Percentiles rank a stretch among this genome's conserved stretches.
phyloP scores from a whole-genome alignment of 2,113 vertebrate species.

The Lepus americanus region DNA sequence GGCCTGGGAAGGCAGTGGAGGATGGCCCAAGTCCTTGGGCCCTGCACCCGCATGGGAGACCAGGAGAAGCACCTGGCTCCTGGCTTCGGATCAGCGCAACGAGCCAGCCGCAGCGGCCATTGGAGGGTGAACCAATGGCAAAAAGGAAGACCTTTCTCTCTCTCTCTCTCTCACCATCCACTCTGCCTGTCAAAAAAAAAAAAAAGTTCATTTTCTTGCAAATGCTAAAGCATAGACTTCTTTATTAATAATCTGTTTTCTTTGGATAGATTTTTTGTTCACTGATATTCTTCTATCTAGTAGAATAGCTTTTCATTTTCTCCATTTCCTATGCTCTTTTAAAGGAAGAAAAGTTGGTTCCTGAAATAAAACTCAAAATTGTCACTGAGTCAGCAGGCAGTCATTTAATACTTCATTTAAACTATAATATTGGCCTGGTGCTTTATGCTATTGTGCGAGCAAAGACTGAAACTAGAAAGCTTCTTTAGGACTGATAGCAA shows the following conservation, averaged over 20 bases:
- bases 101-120: too few relatives aligned
- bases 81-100: too few relatives aligned
- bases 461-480: constrained; percentile 2
- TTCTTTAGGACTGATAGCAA: not conserved
- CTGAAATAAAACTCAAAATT: constrained; percentile 58
- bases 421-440: not conserved
- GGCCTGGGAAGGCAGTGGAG: too few relatives aligned
- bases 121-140: too few relatives aligned
- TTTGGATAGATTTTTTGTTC: constrained; percentile 57
- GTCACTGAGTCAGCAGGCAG: constrained; percentile 2
- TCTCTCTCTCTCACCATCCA: too few relatives aligned
- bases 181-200: too few relatives aligned
- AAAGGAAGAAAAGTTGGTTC: not conserved
- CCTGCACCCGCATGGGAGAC: too few relatives aligned
- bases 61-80: too few relatives aligned
- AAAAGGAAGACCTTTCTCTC: too few relatives aligned
- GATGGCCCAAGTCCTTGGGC: too few relatives aligned
- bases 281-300: constrained; percentile 55
- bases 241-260: constrained; percentile 54
- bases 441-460: not conserved
- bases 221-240: not conserved
- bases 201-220: constrained; percentile 53
- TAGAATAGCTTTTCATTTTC: constrained; percentile 38
- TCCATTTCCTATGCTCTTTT: constrained; percentile 40
- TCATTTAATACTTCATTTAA: constrained; percentile 23